Percentiles rank a stretch among this genome's conserved stretches.
Conservation (phyloP, 2,113 vertebrate species). For the Chaetodon trifascialis region DNA sequence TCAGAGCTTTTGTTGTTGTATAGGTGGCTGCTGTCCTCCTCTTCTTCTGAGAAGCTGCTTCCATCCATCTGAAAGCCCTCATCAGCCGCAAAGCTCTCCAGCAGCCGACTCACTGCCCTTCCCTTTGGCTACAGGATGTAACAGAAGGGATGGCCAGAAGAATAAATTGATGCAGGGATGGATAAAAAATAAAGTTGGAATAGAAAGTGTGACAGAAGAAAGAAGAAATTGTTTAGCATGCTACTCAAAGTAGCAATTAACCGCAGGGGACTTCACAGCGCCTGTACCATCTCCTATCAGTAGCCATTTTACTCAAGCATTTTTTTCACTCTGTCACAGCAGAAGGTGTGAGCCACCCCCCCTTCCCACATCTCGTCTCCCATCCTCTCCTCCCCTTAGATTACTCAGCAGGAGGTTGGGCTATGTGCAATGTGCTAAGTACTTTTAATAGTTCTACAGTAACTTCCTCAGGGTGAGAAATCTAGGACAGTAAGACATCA, state of each 20-base stretch:
- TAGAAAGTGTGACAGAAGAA: constrained; percentile 37
- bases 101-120: constrained; percentile 91
- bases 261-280: constrained; percentile 43
- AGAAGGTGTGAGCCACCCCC: constrained; percentile 57
- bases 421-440: constrained; percentile 59
- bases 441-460: constrained; percentile 64
- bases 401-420: constrained; percentile 63
- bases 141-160: constrained; percentile 41
- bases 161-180: constrained; percentile 36
- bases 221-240: constrained; percentile 41
- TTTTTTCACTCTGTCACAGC: constrained; percentile 45
- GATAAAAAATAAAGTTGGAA: constrained; percentile 31
- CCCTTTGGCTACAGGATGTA: constrained; percentile 85
- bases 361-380: constrained; percentile 25
- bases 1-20: constrained; percentile 65
- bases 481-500: constrained; percentile 38
- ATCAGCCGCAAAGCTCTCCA: constrained; percentile 93
- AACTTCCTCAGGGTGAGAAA: constrained; percentile 44
- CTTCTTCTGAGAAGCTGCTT: constrained; percentile 95
- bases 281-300: constrained; percentile 36
- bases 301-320: constrained; percentile 32
- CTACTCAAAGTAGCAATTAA: constrained; percentile 40
- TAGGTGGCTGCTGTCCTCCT: constrained; percentile 76
- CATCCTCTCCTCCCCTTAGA: constrained; percentile 38
- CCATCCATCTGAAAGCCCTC: constrained; percentile 92